A percentile compares a stretch with the other conserved stretches of the same genome.
phyloP scores from a whole-genome alignment of 1,140 invertebrate genomes.

The Delia radicum region DNA sequence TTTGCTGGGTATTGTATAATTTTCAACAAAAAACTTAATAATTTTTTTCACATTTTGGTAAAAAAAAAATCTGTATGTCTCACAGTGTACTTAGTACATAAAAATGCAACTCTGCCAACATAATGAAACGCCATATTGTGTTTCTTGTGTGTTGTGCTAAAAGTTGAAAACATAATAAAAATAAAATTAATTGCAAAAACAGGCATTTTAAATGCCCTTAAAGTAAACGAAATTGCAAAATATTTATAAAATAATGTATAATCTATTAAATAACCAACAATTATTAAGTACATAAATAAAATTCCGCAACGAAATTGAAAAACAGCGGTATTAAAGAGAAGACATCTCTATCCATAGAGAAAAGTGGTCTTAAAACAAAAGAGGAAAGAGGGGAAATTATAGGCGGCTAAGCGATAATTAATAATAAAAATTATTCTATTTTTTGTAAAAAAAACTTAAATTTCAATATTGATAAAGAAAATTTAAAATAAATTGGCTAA shows the following conservation, averaged over 20 bases:
- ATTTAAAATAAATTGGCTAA: slow-evolving; percentile 31
- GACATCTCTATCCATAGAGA: neutral
- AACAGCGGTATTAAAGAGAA: neutral
- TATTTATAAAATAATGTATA: neutral
- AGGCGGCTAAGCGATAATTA: too few relatives aligned
- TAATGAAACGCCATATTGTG: neutral
- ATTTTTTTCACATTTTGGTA: too few relatives aligned
- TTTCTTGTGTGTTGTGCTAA: neutral
- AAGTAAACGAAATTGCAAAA: neutral
- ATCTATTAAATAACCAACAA: neutral
- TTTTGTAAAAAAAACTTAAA: too few relatives aligned
- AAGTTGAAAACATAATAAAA: neutral
- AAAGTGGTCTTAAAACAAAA: neutral
- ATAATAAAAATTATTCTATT: too few relatives aligned
- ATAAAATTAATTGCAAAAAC: neutral
- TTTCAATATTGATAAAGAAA: too few relatives aligned
- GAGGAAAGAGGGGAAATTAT: neutral
- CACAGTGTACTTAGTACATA: neutral
- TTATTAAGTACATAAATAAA: neutral
- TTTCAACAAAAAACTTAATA: too few relatives aligned
- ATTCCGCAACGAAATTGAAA: neutral
- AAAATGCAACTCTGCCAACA: neutral
- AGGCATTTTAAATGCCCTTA: neutral
- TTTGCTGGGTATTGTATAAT: too few relatives aligned
- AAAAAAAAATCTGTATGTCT: too few relatives aligned